Evolutionary conservation across 2,888 invertebrate species (phyloP), one percentile per base, ranked within the genome.

Genomic region (Pterostichus madidus): DNA sequence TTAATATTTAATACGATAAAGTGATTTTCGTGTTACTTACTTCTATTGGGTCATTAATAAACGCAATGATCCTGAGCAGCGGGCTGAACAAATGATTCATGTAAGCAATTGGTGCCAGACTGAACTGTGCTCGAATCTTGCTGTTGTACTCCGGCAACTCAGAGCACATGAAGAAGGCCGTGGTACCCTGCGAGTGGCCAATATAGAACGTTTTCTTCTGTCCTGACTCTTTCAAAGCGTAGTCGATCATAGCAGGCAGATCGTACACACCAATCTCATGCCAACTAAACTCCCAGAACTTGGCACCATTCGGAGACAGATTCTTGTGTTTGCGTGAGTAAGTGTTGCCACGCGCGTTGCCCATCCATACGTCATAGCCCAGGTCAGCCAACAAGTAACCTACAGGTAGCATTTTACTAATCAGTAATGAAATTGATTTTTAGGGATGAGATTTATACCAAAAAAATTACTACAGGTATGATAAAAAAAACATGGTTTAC

Each of bases 131-230:
- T 64, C 91, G 91, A 6, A 96, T 92, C 88, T 94, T 95, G 0
- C 89, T 87, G 87, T 94, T 94, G 86, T 94, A 95, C 73, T 93
- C 92, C 0, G 95, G 94, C n/a, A 89, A 89, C 78, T 92, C 90
- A 0, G 94, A 92, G n/a, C 91, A 91, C 93, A 95, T 92, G 0
- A 92, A 95, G 87, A 94, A 95, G 0, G 90, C 86, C 0, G 95
- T 94, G 0, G 94, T 93, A 6, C 96, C 97, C 88, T 94, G 94
- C 0, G 96, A 97, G 88, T 97, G 96, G 0, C 97, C 97, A 0
- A 95, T 90, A 87, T 96, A 97, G 86, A 94, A 94, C 0, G 97
- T 86, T 75, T 93, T 90, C 0, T 91, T 85, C 35, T 92, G 90
- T 0, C 92, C 92, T 0, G 96, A 95, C 1, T 85, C 76, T 0